Conservation (phyloP, 2,797 vertebrate genomes). For the Acropternis orthonyx region DNA sequence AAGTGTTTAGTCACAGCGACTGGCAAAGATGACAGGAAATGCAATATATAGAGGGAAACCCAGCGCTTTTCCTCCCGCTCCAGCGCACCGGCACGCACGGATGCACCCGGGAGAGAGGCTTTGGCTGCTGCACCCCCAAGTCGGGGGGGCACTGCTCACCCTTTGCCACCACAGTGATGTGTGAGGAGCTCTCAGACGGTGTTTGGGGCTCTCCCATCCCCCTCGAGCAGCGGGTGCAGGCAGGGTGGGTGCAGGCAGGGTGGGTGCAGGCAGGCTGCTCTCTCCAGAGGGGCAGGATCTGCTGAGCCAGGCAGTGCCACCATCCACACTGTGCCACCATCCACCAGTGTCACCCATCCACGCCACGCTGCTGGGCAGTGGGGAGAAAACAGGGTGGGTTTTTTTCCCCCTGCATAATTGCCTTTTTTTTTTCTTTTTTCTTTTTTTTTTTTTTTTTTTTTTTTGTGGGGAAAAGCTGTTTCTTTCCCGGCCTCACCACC, state of each 20-base stretch:
- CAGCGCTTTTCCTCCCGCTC: neutral
- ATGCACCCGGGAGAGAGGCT: neutral
- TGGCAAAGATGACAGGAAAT: neutral
- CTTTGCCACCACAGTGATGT: neutral
- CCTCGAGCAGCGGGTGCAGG: neutral
- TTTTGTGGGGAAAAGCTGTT: neutral
- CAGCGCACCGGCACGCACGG: neutral
- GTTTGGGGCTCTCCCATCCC: neutral
- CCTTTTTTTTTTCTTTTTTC: neutral
- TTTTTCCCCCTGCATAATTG: neutral
- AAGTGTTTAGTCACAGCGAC: neutral
- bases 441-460: neutral
- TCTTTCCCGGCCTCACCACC: conserved; percentile 19
- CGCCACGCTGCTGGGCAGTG: accelerated
- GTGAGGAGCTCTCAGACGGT: neutral
- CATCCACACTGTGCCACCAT: neutral
- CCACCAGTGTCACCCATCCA: neutral
- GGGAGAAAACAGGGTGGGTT: neutral
- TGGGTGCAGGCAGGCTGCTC: neutral
- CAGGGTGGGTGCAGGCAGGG: neutral
- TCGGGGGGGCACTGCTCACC: accelerated
- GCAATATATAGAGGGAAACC: neutral
- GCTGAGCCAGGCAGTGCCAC: conserved; percentile 30
- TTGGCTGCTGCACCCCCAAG: neutral
- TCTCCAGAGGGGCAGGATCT: neutral